Base-by-base conservation (phyloP, 2,113 vertebrate species). In the Seriola aureovittata region DNA sequence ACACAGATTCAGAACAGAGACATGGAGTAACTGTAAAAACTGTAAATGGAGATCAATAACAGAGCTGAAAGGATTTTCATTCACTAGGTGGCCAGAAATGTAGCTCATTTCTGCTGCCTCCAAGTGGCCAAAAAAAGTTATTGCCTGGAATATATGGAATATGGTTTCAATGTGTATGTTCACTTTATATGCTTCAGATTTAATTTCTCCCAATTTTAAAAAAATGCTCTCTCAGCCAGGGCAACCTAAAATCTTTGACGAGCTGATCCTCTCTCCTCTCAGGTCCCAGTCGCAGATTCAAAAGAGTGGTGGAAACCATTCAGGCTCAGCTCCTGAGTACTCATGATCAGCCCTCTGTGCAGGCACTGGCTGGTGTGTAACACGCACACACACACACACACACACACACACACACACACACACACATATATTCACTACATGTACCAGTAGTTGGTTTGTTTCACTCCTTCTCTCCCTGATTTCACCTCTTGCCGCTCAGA, bases 201-300 rank as follows among this genome's bases (percentile, higher is more conserved):
- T 16, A 50, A 52, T 52, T 52, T 52, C 29, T 29, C 29, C 29
- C 29, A 29, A 29, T 29, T 29, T 48, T 0, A 48, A 48, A 46
- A 16, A 48, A 48, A 48, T 16, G 14, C 13, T 16, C 4, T 48
- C 16, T 48, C 46, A 48, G 16, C 46, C 46, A 17, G 46, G 46
- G 4, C 4, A 32, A 23, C 11, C 36, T 21, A 11, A 21, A 59
- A 59, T 42, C 1, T 16, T 1, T 32, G 9, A 73, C 2, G 2
- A 60, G 4, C 23, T 34, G 17, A 67, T 36, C 9, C 40, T 38
- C 11, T 25, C 10, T 80, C 10, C 32, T 36, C 40, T 16, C 89
- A 98, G 97, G 97, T 92, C 97, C 97, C 71, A 97, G 97, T 90
- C 97, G 97, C 79, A 96, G 97, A 88, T 98, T 98, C 92, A 97